Conservation (phyloP, 2,888 invertebrate genomes). For the Fissipunctia ypsillon region DNA sequence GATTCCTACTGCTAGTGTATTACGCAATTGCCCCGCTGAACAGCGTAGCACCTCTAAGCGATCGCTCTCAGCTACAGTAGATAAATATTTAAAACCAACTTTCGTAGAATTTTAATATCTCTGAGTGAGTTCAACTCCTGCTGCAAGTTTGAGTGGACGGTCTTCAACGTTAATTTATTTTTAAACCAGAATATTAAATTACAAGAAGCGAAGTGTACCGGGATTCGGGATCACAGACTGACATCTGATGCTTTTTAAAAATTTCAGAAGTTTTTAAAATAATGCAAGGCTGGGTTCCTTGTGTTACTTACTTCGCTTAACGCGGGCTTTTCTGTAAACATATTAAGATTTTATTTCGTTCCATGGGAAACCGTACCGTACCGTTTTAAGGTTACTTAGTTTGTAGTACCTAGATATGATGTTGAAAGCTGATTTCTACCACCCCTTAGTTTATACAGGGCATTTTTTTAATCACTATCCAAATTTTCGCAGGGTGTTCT, state of each 20-base stretch:
- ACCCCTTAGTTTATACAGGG: no score
- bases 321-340: background rate
- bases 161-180: conserved; percentile 38
- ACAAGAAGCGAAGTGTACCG: background rate
- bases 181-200: conserved; percentile 35
- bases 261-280: conserved; percentile 14
- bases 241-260: conserved; percentile 12
- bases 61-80: background rate
- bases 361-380: no score
- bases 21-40: no score
- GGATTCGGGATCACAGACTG: background rate
- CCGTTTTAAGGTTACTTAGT: no score
- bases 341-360: background rate
- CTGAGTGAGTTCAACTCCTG: conserved; percentile 18
- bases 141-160: conserved; percentile 9
- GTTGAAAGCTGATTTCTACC: no score
- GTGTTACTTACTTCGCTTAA: background rate
- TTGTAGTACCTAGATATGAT: no score
- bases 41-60: background rate
- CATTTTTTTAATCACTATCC: no score
- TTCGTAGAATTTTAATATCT: conserved; percentile 31
- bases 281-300: background rate
- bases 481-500: no score
- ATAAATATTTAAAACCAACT: conserved; percentile 27
- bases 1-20: no score